Percentiles rank a stretch among this genome's conserved stretches.
These are phyloP conservation scores for Gymnocypris eckloni DNA, from an alignment of 2,797 vertebrate species.

Conservation along the genomic window DNA sequence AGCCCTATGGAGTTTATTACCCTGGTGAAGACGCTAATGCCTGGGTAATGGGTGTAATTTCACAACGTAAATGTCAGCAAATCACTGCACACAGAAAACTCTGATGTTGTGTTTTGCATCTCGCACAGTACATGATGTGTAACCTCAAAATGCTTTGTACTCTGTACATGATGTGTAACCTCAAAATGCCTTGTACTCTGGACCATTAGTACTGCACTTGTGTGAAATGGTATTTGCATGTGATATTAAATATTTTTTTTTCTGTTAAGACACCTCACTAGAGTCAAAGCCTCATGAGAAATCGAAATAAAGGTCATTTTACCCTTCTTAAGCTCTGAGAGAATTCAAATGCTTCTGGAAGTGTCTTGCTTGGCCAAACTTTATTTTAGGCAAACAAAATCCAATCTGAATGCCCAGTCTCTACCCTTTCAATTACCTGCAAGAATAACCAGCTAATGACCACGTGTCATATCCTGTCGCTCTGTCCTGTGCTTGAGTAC, in stretches of 20 bases:
- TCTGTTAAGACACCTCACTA: not conserved
- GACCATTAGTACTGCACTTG: not conserved
- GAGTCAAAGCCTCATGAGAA: slow-evolving; percentile 14
- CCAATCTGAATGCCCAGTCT: slow-evolving; percentile 6
- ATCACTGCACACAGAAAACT: slow-evolving; percentile 7
- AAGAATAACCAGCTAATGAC: slow-evolving; percentile 56
- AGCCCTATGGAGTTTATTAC: slow-evolving; percentile 44
- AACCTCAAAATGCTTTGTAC: no score
- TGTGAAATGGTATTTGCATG: slow-evolving; percentile 11
- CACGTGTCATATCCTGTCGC: slow-evolving; percentile 42
- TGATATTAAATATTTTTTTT: slow-evolving; percentile 12
- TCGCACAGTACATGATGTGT: not conserved
- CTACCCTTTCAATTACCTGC: slow-evolving; percentile 51
- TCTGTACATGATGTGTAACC: not conserved
- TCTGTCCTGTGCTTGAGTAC: slow-evolving; percentile 31
- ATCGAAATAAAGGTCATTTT: slow-evolving; percentile 23
- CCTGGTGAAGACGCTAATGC: slow-evolving; percentile 39
- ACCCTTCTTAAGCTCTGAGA: not conserved
- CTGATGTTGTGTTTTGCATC: slow-evolving; percentile 3
- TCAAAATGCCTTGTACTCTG: not conserved
- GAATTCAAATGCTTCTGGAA: slow-evolving; percentile 8
- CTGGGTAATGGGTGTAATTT: slow-evolving; percentile 51
- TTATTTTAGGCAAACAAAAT: slow-evolving; percentile 26
- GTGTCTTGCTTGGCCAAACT: slow-evolving; percentile 6
- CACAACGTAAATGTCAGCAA: slow-evolving; percentile 55